phyloP scores from a whole-genome alignment of 2,888 invertebrate genomes.

The Cerastoderma edule region DNA sequence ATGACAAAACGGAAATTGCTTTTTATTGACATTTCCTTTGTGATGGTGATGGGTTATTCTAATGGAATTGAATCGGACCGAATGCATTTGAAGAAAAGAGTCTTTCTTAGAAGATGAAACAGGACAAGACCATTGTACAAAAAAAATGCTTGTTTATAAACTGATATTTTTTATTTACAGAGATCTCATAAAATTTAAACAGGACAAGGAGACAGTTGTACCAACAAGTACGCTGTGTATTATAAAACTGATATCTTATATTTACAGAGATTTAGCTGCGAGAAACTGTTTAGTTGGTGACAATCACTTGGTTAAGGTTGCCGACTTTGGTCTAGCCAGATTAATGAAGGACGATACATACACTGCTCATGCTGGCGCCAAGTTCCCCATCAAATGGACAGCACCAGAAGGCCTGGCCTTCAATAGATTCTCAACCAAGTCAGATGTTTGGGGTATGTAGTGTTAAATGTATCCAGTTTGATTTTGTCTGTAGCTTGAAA shows the following conservation, averaged over 20 bases:
- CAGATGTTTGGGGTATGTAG: slow-evolving; percentile 85
- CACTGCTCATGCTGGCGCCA: slow-evolving; percentile 99
- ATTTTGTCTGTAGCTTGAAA: too few species aligned
- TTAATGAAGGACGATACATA: slow-evolving; percentile 99
- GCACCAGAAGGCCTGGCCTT: slow-evolving; percentile 99
- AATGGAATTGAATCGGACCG: too few species aligned
- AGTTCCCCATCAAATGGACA: slow-evolving; percentile 99
- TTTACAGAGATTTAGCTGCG: slow-evolving; percentile 96
- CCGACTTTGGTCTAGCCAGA: slow-evolving; percentile 98
- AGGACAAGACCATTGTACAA: too few species aligned
- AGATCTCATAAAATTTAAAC: too few species aligned
- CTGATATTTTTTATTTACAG: too few species aligned
- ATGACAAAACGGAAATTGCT: neutral
- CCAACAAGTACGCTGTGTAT: too few species aligned
- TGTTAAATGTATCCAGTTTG: neutral
- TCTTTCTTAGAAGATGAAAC: too few species aligned
- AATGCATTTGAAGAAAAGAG: too few species aligned
- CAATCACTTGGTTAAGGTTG: slow-evolving; percentile 98
- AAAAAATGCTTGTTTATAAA: too few species aligned
- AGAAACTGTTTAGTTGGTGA: slow-evolving; percentile 99
- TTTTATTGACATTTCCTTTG: neutral
- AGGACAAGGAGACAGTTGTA: too few species aligned
- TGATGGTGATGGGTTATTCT: too few species aligned
- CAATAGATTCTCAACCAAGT: slow-evolving; percentile 98
- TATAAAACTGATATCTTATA: too few species aligned